Evolutionary conservation across 2,113 vertebrate genomes (phyloP).

Genomic region (Indicator indicator): DNA sequence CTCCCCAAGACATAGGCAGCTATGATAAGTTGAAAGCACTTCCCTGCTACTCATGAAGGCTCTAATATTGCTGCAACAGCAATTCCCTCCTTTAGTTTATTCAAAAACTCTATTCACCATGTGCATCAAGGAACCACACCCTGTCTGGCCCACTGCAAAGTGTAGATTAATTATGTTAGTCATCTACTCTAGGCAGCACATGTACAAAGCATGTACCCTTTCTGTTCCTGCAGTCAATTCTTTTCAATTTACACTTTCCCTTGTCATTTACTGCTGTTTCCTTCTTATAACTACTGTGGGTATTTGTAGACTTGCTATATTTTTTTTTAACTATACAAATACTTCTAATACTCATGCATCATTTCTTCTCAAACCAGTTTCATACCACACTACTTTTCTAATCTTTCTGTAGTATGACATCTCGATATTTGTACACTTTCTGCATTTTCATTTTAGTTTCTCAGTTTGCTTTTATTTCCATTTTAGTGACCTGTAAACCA

Average conservation of each 20-base stretch:
- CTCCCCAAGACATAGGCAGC: not conserved
- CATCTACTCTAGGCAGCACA: not conserved
- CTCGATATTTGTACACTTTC: not conserved
- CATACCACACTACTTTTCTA: accelerated
- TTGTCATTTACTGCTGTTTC: not conserved
- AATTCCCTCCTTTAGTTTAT: slow-evolving; percentile 23
- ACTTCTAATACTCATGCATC: not conserved
- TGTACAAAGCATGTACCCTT: not conserved
- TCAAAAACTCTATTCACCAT: slow-evolving; percentile 21
- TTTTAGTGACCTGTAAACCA: not conserved
- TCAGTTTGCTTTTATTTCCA: not conserved
- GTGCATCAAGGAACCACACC: slow-evolving; percentile 1
- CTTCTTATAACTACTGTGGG: not conserved
- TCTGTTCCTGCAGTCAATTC: not conserved
- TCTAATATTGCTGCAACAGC: not conserved
- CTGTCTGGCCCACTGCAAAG: not conserved
- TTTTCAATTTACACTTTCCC: not conserved
- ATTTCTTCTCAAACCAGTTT: not conserved
- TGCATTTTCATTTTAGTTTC: not conserved
- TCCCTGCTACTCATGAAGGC: not conserved
- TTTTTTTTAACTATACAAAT: not conserved
- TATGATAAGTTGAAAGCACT: slow-evolving; percentile 1
- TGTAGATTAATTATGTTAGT: slow-evolving; percentile 57
- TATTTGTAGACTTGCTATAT: not conserved
- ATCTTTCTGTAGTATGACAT: not conserved